A percentile compares a stretch with the other conserved stretches of the same genome.
These are phyloP conservation scores for Drosophila baimaii DNA, from an alignment of 1,140 invertebrate species.

Conservation along the genomic window DNA sequence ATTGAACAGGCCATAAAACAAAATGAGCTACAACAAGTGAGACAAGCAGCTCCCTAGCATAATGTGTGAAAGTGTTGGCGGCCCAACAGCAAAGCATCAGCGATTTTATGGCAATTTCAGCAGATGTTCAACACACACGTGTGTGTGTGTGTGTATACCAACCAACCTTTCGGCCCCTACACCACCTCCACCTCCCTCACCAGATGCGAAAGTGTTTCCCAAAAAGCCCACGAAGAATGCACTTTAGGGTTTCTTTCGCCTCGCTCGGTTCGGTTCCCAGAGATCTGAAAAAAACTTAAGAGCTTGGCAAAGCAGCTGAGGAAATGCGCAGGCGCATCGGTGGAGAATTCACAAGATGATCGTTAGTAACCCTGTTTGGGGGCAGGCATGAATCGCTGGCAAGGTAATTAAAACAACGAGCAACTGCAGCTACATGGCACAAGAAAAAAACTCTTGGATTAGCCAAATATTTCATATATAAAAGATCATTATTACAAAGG, in stretches of 20 bases:
- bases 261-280: slow-evolving; percentile 22
- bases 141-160: not conserved
- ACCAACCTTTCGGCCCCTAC: not conserved
- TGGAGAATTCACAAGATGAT: slow-evolving; percentile 57
- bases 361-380: slow-evolving; percentile 43
- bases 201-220: slow-evolving; percentile 10
- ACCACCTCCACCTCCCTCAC: not conserved
- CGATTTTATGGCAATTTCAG: slow-evolving; percentile 59
- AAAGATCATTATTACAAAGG: not conserved
- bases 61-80: slow-evolving; percentile 63
- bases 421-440: slow-evolving; percentile 31
- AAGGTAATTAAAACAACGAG: slow-evolving; percentile 56
- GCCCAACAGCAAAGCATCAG: slow-evolving; percentile 22
- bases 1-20: slow-evolving; percentile 58
- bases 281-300: slow-evolving; percentile 21
- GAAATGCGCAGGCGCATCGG: slow-evolving; percentile 48
- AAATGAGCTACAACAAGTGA: slow-evolving; percentile 47
- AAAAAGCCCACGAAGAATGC: slow-evolving; percentile 52
- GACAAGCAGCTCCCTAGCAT: slow-evolving; percentile 32
- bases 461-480: not conserved
- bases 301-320: slow-evolving; percentile 26
- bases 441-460: not conserved
- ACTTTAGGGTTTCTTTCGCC: slow-evolving; percentile 43
- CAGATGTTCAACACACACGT: slow-evolving; percentile 49
- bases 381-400: slow-evolving; percentile 39